Base-by-base conservation (phyloP, 2,113 vertebrate genomes). In the Herpetotheres cachinnans region DNA sequence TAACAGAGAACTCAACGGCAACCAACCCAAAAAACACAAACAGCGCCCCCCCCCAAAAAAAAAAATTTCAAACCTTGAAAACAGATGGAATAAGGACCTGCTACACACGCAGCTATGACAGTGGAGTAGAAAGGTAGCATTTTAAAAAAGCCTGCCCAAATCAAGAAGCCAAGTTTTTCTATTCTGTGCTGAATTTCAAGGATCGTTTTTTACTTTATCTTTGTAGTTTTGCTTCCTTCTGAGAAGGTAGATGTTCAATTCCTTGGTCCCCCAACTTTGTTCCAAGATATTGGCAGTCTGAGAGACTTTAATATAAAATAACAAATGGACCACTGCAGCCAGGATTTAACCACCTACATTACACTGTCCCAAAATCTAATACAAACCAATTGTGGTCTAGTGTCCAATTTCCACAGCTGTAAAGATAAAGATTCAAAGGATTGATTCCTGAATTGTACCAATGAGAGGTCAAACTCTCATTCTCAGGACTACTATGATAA, bases 361-460 rank as follows among this genome's bases (percentile, higher is more conserved):
- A 25, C 21, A 21, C 61, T 3, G 10, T 52, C 63, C 65, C 69
- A 56, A 82, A 82, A 56, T 29, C 36, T 84, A 76, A 93, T 42
- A 36, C 49, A 73, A 93, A 79, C 56, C 42, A 50, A 55, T 91
- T 94, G 71, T 92, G 86, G 59, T 82, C 36, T 86, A 55, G 77
- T 44, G 72, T 77, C 40, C 63, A 34, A 82, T 54, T 95, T 94
- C 87, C n/a, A 82, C 20, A 36, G 55, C 61, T 80, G 40, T 84
- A 65, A 84, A 87, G 86, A 87, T 61, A 76, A 61, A 79, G 54
- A 89, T 74, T 76, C 40, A 77, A 85, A 91, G 46, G 40, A 67
- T 13, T 15, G 29, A 78, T 95, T 96, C 62, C 89, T 95, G 84
- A 78, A 85, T 97, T 91, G 78, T 16, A 79, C 81, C 73, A 87